Percentiles rank a stretch among this genome's conserved stretches.
phyloP scores from a whole-genome alignment of 2,113 vertebrate genomes.

The Helogale parvula region DNA sequence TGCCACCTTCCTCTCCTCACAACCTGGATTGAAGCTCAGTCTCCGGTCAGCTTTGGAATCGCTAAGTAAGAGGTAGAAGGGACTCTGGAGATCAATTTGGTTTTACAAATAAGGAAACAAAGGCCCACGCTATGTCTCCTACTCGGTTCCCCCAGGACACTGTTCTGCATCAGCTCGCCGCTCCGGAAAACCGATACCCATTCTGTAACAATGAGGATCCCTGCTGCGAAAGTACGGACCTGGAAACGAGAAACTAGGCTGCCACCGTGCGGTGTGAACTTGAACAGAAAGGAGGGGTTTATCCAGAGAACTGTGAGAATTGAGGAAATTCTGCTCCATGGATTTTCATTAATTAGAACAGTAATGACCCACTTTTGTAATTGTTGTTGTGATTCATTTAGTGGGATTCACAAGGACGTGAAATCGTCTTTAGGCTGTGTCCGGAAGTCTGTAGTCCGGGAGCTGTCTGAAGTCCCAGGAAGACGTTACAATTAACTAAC shows the following conservation, averaged over 20 bases:
- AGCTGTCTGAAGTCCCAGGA: background rate
- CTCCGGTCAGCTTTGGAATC: background rate
- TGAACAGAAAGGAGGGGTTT: background rate
- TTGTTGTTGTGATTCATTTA: background rate
- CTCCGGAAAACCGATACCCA: background rate
- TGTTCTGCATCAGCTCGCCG: background rate
- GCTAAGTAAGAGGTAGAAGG: background rate
- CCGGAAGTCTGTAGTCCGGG: background rate
- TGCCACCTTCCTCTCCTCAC: background rate
- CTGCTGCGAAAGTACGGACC: background rate
- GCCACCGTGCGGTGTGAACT: conserved; percentile 75
- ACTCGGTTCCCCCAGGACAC: background rate
- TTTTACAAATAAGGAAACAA: background rate
- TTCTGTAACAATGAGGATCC: background rate
- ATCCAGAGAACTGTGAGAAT: background rate
- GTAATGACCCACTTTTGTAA: background rate
- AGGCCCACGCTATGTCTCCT: background rate
- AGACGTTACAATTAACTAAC: background rate
- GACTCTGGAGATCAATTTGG: background rate
- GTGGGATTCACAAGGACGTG: background rate
- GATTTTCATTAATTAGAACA: background rate
- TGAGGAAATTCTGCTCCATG: background rate
- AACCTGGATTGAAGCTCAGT: background rate
- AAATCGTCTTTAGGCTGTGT: too few relatives aligned
- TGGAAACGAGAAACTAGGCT: conserved; percentile 57